Evolutionary conservation across 2,797 vertebrate species (phyloP).

Genomic region (Silurus aristotelis): DNA sequence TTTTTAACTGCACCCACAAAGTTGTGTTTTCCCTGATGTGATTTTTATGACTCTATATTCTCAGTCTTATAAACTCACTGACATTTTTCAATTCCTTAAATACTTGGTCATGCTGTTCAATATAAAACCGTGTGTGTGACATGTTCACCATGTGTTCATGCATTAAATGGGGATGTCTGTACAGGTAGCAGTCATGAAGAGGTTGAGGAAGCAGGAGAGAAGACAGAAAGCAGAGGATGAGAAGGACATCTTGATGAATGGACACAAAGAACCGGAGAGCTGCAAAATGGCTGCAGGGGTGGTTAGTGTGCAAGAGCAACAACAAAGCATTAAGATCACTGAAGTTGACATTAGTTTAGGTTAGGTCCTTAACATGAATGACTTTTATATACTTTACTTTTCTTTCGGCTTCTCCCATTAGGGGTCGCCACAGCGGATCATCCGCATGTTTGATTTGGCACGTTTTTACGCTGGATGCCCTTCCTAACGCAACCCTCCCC

Average conservation of each 20-base stretch:
- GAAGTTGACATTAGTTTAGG: constrained; percentile 18
- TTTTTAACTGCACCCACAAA: constrained; percentile 12
- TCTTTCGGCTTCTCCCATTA: too few relatives aligned
- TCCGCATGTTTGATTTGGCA: too few relatives aligned
- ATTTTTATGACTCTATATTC: constrained; percentile 40
- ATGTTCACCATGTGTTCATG: constrained; percentile 9
- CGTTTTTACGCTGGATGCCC: too few relatives aligned
- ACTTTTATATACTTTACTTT: background rate
- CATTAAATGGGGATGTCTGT: constrained; percentile 11
- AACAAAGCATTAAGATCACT: constrained; percentile 27
- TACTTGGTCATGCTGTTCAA: background rate
- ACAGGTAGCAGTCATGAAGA: constrained; percentile 41
- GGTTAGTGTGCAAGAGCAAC: background rate
- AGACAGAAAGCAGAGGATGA: constrained; percentile 39
- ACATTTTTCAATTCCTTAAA: constrained; percentile 16
- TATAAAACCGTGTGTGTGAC: background rate
- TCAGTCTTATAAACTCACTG: constrained; percentile 33
- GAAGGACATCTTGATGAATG: constrained; percentile 35
- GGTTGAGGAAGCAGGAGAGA: constrained; percentile 40
- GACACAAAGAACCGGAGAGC: constrained; percentile 48
- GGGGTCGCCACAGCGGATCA: too few relatives aligned
- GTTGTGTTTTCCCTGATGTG: constrained; percentile 35
- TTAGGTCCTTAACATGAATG: background rate
- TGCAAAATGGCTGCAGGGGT: background rate
- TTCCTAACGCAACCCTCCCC: too few relatives aligned